Evolutionary conservation across 1,140 invertebrate species (phyloP).

Genomic region (Gonioctena quinquepunctata): DNA sequence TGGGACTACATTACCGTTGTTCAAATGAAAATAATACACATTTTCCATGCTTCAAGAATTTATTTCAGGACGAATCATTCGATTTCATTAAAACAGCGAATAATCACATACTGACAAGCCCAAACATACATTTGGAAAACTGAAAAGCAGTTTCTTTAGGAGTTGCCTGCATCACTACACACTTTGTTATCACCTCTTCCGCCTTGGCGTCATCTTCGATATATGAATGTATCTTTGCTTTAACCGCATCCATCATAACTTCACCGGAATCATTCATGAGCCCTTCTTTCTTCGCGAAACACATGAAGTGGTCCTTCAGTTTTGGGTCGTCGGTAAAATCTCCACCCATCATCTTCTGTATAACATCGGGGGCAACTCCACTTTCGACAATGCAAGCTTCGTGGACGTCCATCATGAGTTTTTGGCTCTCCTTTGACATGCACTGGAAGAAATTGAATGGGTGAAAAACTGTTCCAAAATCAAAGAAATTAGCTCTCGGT

Average conservation of each 20-base stretch:
- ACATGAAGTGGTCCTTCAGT: conserved; percentile 53
- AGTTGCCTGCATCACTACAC: neutral
- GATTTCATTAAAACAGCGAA: too few species aligned
- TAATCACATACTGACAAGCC: too few species aligned
- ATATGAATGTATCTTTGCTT: conserved; percentile 37
- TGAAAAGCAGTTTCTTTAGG: conserved; percentile 1
- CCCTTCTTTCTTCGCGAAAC: conserved; percentile 55
- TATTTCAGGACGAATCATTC: too few species aligned
- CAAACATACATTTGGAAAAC: neutral
- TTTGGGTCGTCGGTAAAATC: conserved; percentile 51
- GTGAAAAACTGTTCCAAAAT: too few species aligned
- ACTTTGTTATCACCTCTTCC: neutral
- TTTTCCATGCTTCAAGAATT: too few species aligned
- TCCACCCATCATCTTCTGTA: conserved; percentile 52
- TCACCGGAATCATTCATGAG: conserved; percentile 50
- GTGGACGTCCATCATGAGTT: neutral
- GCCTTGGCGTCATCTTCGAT: conserved; percentile 42
- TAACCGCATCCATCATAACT: conserved; percentile 49
- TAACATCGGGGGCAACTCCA: conserved; percentile 9
- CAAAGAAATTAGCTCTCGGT: too few species aligned
- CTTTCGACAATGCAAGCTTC: neutral
- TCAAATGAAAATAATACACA: too few species aligned
- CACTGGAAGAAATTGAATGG: neutral
- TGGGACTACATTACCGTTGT: too few species aligned
- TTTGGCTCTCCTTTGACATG: neutral